phyloP scores from a whole-genome alignment of 53 echinoderm and acorn worm species.

The Echinarachnius parma region DNA sequence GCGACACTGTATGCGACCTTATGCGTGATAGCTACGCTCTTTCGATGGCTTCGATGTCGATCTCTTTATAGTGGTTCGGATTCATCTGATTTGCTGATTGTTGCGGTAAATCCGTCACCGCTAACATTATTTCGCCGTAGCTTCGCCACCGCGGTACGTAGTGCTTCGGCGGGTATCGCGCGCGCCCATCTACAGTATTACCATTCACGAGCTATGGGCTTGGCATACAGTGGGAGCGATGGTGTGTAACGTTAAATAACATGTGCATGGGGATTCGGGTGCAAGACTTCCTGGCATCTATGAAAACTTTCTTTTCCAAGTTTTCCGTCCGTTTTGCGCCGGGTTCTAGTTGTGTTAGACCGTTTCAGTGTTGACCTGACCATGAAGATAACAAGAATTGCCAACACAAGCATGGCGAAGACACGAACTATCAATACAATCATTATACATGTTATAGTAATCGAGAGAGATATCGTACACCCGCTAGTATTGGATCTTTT shows the following conservation, averaged over 20 bases:
- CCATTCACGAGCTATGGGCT: constrained; percentile 12
- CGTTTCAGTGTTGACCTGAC: not conserved
- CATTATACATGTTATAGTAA: too few species aligned
- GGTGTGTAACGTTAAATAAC: constrained; percentile 17
- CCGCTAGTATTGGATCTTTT: too few species aligned
- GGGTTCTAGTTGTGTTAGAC: constrained; percentile 5
- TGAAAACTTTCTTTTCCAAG: not conserved
- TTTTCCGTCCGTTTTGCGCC: not conserved
- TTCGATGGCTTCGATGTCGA: not conserved
- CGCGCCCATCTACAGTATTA: constrained; percentile 10
- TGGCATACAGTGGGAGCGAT: constrained; percentile 19
- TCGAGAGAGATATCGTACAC: too few species aligned
- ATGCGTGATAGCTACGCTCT: not conserved
- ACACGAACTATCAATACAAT: too few species aligned
- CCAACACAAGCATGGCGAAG: not conserved
- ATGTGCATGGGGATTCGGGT: constrained; percentile 8
- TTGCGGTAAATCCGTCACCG: not conserved
- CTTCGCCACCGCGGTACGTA: constrained; percentile 21
- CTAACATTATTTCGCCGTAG: not conserved
- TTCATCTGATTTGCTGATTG: not conserved
- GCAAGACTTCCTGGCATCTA: not conserved
- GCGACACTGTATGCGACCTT: constrained; percentile 29
- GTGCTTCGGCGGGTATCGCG: constrained; percentile 19
- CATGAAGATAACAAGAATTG: not conserved
- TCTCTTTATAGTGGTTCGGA: constrained; percentile 19